phyloP scores from a whole-genome alignment of 1,140 invertebrate genomes.

The Listronotus bonariensis region DNA sequence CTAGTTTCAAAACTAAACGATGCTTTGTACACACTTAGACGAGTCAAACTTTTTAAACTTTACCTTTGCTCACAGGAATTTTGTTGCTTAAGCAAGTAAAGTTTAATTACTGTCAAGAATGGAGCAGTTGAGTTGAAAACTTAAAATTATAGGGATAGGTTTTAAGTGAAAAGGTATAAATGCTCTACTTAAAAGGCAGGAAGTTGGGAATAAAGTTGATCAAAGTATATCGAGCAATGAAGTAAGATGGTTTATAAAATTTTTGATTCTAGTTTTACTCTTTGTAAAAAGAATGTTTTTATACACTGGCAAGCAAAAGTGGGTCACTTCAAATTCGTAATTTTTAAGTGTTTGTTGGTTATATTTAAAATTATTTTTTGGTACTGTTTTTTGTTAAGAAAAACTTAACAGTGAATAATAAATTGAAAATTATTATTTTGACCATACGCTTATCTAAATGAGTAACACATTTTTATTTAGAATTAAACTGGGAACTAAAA shows the following conservation, averaged over 20 bases:
- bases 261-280: background rate
- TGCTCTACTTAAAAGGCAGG: background rate
- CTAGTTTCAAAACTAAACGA: background rate
- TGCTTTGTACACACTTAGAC: constrained; percentile 10
- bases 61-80: background rate
- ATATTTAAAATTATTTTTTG: too few species aligned
- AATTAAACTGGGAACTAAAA: too few species aligned
- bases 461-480: too few species aligned
- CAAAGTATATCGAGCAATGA: background rate
- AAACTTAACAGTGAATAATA: too few species aligned
- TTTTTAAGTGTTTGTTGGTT: too few species aligned
- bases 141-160: constrained; percentile 9
- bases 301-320: too few species aligned
- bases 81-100: background rate
- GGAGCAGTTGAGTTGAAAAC: constrained; percentile 2
- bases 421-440: too few species aligned
- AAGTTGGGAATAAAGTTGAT: background rate
- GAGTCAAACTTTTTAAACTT: background rate
- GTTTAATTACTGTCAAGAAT: constrained; percentile 17
- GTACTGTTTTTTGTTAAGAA: too few species aligned
- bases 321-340: too few species aligned
- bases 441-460: too few species aligned
- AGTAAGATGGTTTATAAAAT: too few species aligned
- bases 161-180: background rate
- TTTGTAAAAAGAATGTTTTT: background rate